Evolutionary conservation across 2,888 invertebrate species (phyloP).

Genomic region (Fragum sueziense): DNA sequence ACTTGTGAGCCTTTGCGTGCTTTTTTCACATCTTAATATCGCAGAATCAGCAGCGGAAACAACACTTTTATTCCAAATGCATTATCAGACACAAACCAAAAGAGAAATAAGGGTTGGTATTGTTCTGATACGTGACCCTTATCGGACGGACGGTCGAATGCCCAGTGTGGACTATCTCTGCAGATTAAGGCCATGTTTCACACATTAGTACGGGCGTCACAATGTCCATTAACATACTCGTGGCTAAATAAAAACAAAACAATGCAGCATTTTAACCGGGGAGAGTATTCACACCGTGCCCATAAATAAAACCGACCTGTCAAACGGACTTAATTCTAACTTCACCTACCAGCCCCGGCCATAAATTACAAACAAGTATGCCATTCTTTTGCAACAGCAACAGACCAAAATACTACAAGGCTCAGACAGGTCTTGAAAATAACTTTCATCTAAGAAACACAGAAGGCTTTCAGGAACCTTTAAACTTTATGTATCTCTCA

Average conservation of each 20-base stretch:
- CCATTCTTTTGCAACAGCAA: constrained; percentile 46
- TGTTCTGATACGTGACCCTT: not conserved
- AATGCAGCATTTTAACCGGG: not conserved
- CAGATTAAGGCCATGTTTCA: constrained; percentile 6
- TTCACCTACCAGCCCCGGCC: constrained; percentile 47
- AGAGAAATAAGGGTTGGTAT: no score
- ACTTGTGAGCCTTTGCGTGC: no score
- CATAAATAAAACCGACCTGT: constrained; percentile 56
- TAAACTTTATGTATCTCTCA: no score
- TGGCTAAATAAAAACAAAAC: constrained; percentile 25
- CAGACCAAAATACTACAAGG: constrained; percentile 50
- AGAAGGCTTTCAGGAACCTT: no score
- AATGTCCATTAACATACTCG: constrained; percentile 19
- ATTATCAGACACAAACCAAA: no score
- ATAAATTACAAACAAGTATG: constrained; percentile 59
- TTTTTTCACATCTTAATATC: no score
- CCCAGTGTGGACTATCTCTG: not conserved
- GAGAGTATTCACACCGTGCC: constrained; percentile 8
- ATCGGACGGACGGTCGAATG: not conserved
- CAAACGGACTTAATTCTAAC: constrained; percentile 50
- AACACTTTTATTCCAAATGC: no score
- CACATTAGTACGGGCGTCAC: constrained; percentile 17
- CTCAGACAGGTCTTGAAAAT: constrained; percentile 36
- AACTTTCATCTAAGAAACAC: no score
- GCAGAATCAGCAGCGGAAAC: no score